Evolutionary conservation across 2,888 invertebrate genomes (phyloP).

Genomic region (Ypsolopha sequella): DNA sequence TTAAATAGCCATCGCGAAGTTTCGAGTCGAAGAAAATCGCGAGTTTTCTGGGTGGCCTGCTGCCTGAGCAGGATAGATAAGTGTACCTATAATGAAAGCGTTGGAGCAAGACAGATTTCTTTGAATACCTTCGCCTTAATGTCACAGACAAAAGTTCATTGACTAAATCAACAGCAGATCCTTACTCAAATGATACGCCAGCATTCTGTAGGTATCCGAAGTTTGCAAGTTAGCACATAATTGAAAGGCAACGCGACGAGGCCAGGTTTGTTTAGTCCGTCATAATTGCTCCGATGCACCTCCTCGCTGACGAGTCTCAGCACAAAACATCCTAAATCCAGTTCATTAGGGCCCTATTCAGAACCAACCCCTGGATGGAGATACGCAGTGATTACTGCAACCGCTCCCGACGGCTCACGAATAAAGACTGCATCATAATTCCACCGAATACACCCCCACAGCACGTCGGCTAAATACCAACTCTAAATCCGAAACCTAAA

Average conservation of each 20-base stretch:
- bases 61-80: too few species aligned
- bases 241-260: constrained; percentile 36
- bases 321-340: constrained; percentile 72
- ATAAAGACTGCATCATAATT: constrained; percentile 72
- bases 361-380: constrained; percentile 67
- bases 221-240: not conserved
- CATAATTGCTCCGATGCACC: constrained; percentile 67
- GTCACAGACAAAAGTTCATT: too few species aligned
- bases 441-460: constrained; percentile 63
- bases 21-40: too few species aligned
- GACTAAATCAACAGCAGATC: too few species aligned
- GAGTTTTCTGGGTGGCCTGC: too few species aligned
- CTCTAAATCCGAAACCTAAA: constrained; percentile 36
- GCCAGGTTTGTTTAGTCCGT: constrained; percentile 60
- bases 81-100: too few species aligned
- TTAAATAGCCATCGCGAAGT: too few species aligned
- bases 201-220: not conserved
- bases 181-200: too few species aligned
- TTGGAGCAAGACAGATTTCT: too few species aligned
- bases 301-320: constrained; percentile 60
- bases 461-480: constrained; percentile 32
- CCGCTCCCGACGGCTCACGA: constrained; percentile 71
- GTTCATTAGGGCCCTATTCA: constrained; percentile 71
- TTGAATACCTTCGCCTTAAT: too few species aligned
- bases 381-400: constrained; percentile 72